Base-by-base conservation (phyloP, 2,797 vertebrate genomes). In the Coccyzus lansbergi region DNA sequence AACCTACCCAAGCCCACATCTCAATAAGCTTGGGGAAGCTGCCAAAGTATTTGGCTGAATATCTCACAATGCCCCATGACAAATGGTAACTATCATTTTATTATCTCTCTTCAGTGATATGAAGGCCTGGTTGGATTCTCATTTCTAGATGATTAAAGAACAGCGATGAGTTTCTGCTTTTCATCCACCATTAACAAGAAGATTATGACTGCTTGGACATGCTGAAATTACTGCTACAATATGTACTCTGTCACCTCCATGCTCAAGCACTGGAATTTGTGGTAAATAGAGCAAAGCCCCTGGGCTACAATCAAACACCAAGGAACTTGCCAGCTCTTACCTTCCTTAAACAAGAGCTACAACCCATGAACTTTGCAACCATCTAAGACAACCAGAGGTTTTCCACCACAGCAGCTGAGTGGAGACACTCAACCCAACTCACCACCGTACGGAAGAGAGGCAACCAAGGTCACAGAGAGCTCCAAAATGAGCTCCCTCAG, bases 31-130 rank as follows among this genome's bases (percentile, higher is more conserved):
- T 59, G 67, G 80, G 80, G 77, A 95, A 86, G 74, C 86, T 93
- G 95, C 95, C 95, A 96, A 95, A 94, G 55, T 59, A 91, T 92
- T 96, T 95, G 96, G 95, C 93, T 86, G 74, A 86, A 79, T 12
- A 33, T 82, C 70, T 53, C 72, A 52, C 20, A 69, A 79, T 70
- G 74, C 70, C 67, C 60, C 80, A 64, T 70, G 78, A 96, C 40
- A 93, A 96, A 96, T 58, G 29, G 79, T 36, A 94, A 83, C 89
- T 71, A 79, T 88, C 58, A 91, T 85, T 94, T 92, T 81, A 83
- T 81, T 94, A 79, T 94, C 90, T 84, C 5, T 71, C 83, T 83
- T 18, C 51, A 51, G 49, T 29, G 72, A 88, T 86, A 93, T 2
- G 33, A 91, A 80, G n/a, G 58, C 51, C 87, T 92, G 65, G 62